Evolutionary conservation across 2,797 vertebrate genomes (phyloP).

Genomic region (Etheostoma perlongum): DNA sequence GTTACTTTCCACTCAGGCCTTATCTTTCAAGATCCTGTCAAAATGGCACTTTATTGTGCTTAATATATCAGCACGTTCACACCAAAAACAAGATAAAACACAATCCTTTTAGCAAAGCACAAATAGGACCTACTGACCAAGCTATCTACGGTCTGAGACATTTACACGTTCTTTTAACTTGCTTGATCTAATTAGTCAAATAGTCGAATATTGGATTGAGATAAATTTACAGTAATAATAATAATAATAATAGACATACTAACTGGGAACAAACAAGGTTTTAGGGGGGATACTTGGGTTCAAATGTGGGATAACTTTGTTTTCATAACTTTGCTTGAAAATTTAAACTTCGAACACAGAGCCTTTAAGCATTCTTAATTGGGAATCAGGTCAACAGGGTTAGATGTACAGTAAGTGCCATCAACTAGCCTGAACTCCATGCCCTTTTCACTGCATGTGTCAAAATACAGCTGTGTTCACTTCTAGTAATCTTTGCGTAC

Average conservation of each 20-base stretch:
- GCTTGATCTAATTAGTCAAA: slow-evolving; percentile 1
- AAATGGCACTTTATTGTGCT: slow-evolving; percentile 20
- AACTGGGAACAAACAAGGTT: not conserved
- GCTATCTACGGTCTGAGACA: slow-evolving; percentile 9
- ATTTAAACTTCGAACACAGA: not conserved
- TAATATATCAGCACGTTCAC: slow-evolving; percentile 56
- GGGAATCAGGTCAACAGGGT: slow-evolving; percentile 1
- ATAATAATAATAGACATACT: not conserved
- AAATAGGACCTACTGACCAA: not conserved
- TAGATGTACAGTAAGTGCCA: not conserved
- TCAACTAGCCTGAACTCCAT: slow-evolving; percentile 13
- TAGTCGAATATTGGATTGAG: not conserved
- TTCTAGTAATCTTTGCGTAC: not conserved
- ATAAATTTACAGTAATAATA: not conserved
- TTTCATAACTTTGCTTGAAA: not conserved
- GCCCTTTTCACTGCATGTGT: not conserved
- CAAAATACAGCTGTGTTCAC: slow-evolving; percentile 13
- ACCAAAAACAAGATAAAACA: slow-evolving; percentile 33
- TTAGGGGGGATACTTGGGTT: not conserved
- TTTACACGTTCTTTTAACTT: slow-evolving; percentile 13
- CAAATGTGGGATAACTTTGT: not conserved
- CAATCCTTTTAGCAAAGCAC: slow-evolving; percentile 13
- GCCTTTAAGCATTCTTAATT: slow-evolving; percentile 4
- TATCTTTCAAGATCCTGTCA: slow-evolving; percentile 48
- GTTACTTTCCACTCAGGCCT: slow-evolving; percentile 16